Evolutionary conservation across 2,113 vertebrate species (phyloP).

Genomic region (Syrmaticus mikado): DNA sequence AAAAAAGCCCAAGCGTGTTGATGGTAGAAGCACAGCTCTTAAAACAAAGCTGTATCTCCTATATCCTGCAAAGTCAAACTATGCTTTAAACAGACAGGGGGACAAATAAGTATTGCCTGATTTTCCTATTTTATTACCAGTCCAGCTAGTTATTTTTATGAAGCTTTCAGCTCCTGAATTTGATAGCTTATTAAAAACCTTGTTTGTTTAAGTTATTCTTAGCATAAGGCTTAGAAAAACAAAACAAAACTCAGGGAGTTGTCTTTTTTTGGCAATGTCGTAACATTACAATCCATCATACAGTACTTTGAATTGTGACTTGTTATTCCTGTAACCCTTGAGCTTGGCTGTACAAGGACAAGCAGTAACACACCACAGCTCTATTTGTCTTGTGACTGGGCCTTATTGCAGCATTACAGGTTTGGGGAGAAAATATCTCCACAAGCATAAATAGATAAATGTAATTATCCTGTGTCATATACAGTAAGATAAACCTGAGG

Average conservation of each 20-base stretch:
- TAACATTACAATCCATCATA: background rate
- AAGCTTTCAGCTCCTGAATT: background rate
- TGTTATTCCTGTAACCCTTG: background rate
- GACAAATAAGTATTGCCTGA: background rate
- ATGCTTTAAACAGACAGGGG: background rate
- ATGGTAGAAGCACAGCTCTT: background rate
- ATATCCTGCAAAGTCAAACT: background rate
- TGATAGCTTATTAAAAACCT: background rate
- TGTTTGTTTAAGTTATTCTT: constrained; percentile 31
- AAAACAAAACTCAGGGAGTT: background rate
- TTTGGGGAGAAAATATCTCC: background rate
- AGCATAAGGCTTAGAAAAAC: background rate
- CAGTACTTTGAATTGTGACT: constrained; percentile 17
- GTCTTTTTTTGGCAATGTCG: constrained; percentile 59
- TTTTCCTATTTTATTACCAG: background rate
- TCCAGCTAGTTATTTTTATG: background rate
- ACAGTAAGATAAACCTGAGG: background rate
- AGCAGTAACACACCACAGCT: constrained; percentile 14
- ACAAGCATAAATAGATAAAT: background rate
- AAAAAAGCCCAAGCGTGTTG: background rate
- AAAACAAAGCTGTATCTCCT: background rate
- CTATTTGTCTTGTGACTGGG: background rate
- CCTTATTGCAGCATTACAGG: background rate
- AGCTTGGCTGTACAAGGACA: constrained; percentile 23
- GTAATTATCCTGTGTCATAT: background rate